phyloP scores from a whole-genome alignment of 2,888 invertebrate genomes.

The Polietes domitor region DNA sequence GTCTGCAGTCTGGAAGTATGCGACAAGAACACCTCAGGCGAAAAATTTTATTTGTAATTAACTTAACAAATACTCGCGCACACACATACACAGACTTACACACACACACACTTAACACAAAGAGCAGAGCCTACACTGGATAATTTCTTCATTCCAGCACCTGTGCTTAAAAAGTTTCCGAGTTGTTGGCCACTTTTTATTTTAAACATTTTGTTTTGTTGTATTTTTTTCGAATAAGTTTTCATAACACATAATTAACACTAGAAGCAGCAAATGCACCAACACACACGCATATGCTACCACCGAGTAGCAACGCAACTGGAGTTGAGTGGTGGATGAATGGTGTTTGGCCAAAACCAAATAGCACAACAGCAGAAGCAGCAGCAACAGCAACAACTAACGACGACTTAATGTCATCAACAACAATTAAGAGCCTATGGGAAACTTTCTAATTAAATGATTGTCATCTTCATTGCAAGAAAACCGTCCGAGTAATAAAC shows the following conservation, averaged over 20 bases:
- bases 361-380: background rate
- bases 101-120: slow-evolving; percentile 15
- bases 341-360: slow-evolving; percentile 65
- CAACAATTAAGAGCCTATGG: slow-evolving; percentile 77
- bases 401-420: slow-evolving; percentile 70
- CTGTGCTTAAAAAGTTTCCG: slow-evolving; percentile 46
- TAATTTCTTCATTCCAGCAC: slow-evolving; percentile 43
- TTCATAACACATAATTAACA: slow-evolving; percentile 76
- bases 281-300: slow-evolving; percentile 19
- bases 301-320: slow-evolving; percentile 49
- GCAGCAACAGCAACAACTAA: slow-evolving; percentile 59
- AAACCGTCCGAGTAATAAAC: slow-evolving; percentile 59
- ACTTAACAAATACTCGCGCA: slow-evolving; percentile 51
- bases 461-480: slow-evolving; percentile 77
- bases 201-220: background rate
- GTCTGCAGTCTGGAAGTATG: slow-evolving; percentile 41
- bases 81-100: background rate
- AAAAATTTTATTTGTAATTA: slow-evolving; percentile 64
- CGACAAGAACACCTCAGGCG: slow-evolving; percentile 55
- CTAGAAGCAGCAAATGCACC: slow-evolving; percentile 66
- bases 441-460: slow-evolving; percentile 80
- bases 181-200: slow-evolving; percentile 37
- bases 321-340: slow-evolving; percentile 68
- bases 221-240: slow-evolving; percentile 37
- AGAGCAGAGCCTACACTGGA: slow-evolving; percentile 5